These are phyloP conservation scores for Todiramphus chloris DNA, from an alignment of 2,113 vertebrate genomes.

Conservation along the genomic window DNA sequence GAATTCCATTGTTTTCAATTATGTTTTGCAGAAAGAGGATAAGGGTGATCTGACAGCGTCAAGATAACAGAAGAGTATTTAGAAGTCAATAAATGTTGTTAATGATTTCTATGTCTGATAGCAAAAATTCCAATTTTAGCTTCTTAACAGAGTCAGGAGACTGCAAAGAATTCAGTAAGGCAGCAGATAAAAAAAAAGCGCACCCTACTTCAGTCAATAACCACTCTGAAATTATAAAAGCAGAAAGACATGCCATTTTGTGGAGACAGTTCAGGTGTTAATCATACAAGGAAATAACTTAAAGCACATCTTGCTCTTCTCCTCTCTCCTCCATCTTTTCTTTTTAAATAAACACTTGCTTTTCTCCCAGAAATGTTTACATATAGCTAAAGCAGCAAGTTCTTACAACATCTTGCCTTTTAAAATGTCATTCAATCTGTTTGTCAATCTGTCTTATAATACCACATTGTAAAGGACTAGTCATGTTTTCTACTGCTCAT, in stretches of 20 bases:
- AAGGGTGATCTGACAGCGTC: conserved; percentile 3
- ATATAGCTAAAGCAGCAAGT: not conserved
- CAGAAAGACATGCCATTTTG: not conserved
- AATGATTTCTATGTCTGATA: conserved; percentile 43
- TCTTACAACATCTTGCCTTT: not conserved
- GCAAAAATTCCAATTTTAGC: conserved; percentile 36
- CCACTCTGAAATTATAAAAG: not conserved
- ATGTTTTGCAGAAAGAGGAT: not conserved
- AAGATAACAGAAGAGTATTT: conserved; percentile 1
- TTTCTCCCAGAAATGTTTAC: not conserved
- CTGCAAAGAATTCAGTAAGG: not conserved
- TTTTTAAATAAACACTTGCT: not conserved
- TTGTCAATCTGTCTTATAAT: conserved; percentile 19
- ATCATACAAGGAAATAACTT: not conserved
- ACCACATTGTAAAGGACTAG: not conserved
- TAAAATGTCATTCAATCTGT: conserved; percentile 2
- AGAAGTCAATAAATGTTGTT: conserved; percentile 42
- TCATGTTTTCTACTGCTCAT: not conserved
- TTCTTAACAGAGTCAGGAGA: not conserved
- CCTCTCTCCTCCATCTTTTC: not conserved
- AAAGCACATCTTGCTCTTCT: not conserved
- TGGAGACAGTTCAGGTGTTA: not conserved
- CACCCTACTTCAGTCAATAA: not conserved
- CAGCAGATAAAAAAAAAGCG: not conserved
- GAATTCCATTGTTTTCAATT: conserved; percentile 48